A percentile compares a stretch with the other conserved stretches of the same genome.
phyloP scores from a whole-genome alignment of 2,888 invertebrate genomes.

The Ectemnius cavifrons region DNA sequence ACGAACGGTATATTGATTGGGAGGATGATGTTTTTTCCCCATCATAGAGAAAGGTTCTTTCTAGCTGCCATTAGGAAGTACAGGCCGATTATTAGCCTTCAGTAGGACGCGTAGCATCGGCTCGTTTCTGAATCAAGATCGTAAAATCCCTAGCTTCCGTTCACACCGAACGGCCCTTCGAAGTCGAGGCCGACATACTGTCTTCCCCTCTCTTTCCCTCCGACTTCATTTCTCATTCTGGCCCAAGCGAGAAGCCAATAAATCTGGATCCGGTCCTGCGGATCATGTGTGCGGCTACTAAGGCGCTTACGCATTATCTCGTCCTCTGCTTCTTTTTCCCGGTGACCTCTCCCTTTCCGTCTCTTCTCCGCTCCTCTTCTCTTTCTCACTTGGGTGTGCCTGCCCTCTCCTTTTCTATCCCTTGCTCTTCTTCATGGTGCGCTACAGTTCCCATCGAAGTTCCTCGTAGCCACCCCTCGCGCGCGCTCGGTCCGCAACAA shows the following conservation, averaged over 20 bases:
- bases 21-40: too few relatives aligned
- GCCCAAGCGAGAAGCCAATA: constrained; percentile 71
- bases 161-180: constrained; percentile 66
- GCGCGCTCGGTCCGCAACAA: constrained; percentile 66
- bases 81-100: constrained; percentile 58
- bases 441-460: constrained; percentile 75
- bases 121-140: constrained; percentile 63
- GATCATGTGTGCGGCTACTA: constrained; percentile 74
- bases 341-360: constrained; percentile 27
- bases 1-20: too few relatives aligned
- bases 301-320: constrained; percentile 72
- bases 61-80: constrained; percentile 32
- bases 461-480: constrained; percentile 57
- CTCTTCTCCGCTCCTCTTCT: constrained; percentile 35
- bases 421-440: constrained; percentile 47
- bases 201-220: constrained; percentile 24
- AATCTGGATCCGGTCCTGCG: constrained; percentile 73
- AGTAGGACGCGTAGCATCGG: constrained; percentile 48
- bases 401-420: constrained; percentile 35
- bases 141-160: constrained; percentile 74
- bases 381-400: constrained; percentile 18
- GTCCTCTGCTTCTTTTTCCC: constrained; percentile 1
- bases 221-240: constrained; percentile 16
- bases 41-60: too few relatives aligned
- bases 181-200: constrained; percentile 26